A percentile compares a stretch with the other conserved stretches of the same genome.
These are phyloP conservation scores for Drosophila prolongata DNA, from an alignment of 2,888 invertebrate genomes.

Conservation along the genomic window DNA sequence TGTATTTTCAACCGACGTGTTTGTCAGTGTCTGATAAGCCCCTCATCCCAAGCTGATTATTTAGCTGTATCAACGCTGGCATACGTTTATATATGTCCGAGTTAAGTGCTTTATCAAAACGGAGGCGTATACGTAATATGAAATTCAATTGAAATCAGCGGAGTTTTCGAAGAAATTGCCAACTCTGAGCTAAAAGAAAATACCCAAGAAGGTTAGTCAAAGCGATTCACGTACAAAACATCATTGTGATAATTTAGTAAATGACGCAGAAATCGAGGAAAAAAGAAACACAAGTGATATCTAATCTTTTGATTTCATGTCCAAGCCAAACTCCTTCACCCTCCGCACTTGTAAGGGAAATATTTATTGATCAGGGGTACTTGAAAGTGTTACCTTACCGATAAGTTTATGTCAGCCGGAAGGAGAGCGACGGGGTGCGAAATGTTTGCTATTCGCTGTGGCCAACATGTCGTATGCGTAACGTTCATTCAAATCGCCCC, in stretches of 20 bases:
- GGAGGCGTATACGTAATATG: constrained; percentile 67
- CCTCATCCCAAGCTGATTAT: constrained; percentile 35
- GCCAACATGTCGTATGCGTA: constrained; percentile 45
- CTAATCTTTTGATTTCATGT: constrained; percentile 45
- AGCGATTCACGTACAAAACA: constrained; percentile 24
- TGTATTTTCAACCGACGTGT: background rate
- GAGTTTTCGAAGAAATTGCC: constrained; percentile 21
- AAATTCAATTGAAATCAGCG: constrained; percentile 33
- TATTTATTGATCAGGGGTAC: constrained; percentile 47
- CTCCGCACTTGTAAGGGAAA: constrained; percentile 28
- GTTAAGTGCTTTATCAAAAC: constrained; percentile 33
- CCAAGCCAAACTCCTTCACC: constrained; percentile 32
- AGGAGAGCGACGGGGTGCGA: constrained; percentile 1
- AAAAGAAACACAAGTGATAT: constrained; percentile 37
- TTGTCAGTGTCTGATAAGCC: constrained; percentile 29
- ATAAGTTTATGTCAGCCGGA: constrained; percentile 38
- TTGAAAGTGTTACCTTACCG: constrained; percentile 21
- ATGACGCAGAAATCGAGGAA: constrained; percentile 68
- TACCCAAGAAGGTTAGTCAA: constrained; percentile 31
- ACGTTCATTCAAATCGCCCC: constrained; percentile 33
- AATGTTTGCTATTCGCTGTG: constrained; percentile 31
- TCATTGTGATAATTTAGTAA: constrained; percentile 69
- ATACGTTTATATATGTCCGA: constrained; percentile 26
- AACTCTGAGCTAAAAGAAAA: background rate
- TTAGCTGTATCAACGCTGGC: constrained; percentile 6